Evolutionary conservation across 1,140 invertebrate species (phyloP).

Genomic region (Cydia pomonella): DNA sequence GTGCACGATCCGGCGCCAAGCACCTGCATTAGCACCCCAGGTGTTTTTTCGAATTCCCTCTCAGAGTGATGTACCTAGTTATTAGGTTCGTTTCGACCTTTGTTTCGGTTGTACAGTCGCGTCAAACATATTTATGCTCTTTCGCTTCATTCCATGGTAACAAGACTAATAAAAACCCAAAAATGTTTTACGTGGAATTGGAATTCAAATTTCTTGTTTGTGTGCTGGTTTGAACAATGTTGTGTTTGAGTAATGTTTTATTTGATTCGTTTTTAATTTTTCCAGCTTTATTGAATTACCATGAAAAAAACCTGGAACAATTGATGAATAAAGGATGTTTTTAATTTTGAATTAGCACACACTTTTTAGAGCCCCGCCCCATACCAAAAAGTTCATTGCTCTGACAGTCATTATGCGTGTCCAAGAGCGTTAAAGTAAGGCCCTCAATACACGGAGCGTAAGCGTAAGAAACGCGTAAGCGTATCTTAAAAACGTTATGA

Average conservation of each 20-base stretch:
- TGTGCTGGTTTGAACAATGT: neutral
- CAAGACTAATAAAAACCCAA: neutral
- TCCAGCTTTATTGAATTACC: neutral
- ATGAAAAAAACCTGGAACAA: neutral
- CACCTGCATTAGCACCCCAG: neutral
- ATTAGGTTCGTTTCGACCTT: conserved; percentile 21
- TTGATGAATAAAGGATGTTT: neutral
- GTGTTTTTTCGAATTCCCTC: conserved; percentile 28
- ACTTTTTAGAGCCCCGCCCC: neutral
- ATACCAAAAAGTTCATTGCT: too few relatives aligned
- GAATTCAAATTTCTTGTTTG: neutral
- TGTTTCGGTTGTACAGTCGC: conserved; percentile 4
- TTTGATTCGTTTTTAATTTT: conserved; percentile 5
- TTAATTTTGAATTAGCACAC: neutral
- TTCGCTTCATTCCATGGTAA: neutral
- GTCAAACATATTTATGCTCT: neutral
- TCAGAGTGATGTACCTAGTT: conserved; percentile 7
- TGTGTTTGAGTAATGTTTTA: neutral
- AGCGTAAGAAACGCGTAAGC: too few relatives aligned
- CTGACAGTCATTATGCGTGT: too few relatives aligned
- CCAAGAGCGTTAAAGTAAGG: too few relatives aligned
- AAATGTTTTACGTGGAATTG: neutral
- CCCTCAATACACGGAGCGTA: too few relatives aligned
- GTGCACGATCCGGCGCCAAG: neutral
- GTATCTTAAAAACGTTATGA: too few relatives aligned